Evolutionary conservation across 1,140 invertebrate species (phyloP).

Genomic region (Contarinia nasturtii): DNA sequence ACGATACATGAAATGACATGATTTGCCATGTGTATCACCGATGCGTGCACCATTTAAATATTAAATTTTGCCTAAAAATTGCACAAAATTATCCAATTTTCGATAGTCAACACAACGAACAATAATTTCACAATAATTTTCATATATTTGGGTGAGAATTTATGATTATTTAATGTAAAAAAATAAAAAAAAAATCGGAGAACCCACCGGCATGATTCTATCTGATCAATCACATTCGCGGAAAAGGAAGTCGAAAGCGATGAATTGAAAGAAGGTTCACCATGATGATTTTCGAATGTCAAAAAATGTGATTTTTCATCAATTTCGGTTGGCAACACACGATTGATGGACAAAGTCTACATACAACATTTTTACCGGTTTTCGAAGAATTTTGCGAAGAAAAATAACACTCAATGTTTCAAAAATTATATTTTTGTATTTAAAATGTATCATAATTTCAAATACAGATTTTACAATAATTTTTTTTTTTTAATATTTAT

Average conservation of each 20-base stretch:
- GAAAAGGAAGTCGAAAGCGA: slow-evolving; percentile 20
- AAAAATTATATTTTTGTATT: too few relatives aligned
- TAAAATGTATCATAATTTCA: too few relatives aligned
- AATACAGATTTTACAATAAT: too few relatives aligned
- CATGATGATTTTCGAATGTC: too few relatives aligned
- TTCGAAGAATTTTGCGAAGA: too few relatives aligned
- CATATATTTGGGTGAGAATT: slow-evolving; percentile 3
- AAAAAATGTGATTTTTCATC: too few relatives aligned
- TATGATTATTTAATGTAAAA: slow-evolving; percentile 10
- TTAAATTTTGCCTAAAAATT: not conserved
- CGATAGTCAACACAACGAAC: not conserved
- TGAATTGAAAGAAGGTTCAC: not conserved
- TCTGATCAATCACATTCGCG: slow-evolving; percentile 23
- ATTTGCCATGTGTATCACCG: slow-evolving; percentile 1
- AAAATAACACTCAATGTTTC: too few relatives aligned
- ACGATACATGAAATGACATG: too few relatives aligned
- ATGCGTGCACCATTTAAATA: not conserved
- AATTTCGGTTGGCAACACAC: too few relatives aligned
- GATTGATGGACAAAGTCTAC: too few relatives aligned
- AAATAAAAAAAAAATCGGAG: slow-evolving; percentile 10
- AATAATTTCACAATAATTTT: slow-evolving; percentile 6
- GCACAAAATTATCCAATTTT: slow-evolving; percentile 1
- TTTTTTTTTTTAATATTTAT: too few relatives aligned
- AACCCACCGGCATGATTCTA: slow-evolving; percentile 26
- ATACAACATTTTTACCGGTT: too few relatives aligned